Evolutionary conservation across 2,888 invertebrate species (phyloP), one percentile per base, ranked within the genome.

Genomic region (Diabrotica balteata): DNA sequence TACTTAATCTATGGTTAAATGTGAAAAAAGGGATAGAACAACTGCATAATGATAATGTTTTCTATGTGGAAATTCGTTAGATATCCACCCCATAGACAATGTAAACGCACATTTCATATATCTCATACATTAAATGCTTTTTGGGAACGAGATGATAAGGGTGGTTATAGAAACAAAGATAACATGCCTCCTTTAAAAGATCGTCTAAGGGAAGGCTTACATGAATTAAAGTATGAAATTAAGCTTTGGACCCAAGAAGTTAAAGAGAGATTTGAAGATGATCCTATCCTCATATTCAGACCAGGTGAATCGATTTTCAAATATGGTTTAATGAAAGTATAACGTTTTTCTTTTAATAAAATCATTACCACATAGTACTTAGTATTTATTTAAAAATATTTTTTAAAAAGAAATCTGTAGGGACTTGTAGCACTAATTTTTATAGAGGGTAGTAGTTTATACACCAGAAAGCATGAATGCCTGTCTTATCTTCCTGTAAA

Each of bases 161-260:
- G 87, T 57, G 90, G 90, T 44, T 91, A 90, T 77, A 82, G 86
- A 60, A 77, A 76, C 74, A 79, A 73, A 55, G 74, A 71, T 67
- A 79, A 84, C 66, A 80, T 84, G 59, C 78, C 86, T 50, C 83
- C 87, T 4, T 85, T 84, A 70, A 85, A 87, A 53, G 83, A 90
- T 73, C 85, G 88, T 67, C 81, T 93, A 47, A 85, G 88, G 59
- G 85, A 88, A 69, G 94, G 93, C 0, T 84, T 90, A 10, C 87
- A 87, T 71, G 88, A 90, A 75, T 78, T 95, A 0, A 90, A 90
- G 78, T 70, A 85, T 7, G 94, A 95, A 85, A 84, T 91, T 0
- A 84, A 85, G 53, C 75, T 93, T 46, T 91, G 90, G 85, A 85
- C 85, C 47, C 80, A 90, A 72, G 95, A 95, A 86, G 59, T 73